A percentile compares a stretch with the other conserved stretches of the same genome.
These are phyloP conservation scores for Tragulus kanchil DNA, from an alignment of 2,113 vertebrate genomes.

Conservation along the genomic window DNA sequence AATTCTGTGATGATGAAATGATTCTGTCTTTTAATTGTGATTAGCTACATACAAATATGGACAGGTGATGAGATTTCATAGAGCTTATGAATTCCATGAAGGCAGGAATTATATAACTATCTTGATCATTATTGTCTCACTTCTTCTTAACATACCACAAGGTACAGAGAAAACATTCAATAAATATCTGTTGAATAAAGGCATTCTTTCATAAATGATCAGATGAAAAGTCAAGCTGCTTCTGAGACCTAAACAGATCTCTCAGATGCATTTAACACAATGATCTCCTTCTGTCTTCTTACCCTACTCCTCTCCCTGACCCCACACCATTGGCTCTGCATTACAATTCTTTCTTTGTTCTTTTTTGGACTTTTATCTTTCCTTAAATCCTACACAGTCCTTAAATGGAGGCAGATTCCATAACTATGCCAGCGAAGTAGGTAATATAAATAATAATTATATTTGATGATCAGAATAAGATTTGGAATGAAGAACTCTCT, in stretches of 20 bases:
- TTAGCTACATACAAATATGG: not conserved
- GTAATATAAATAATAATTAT: not conserved
- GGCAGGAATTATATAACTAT: not conserved
- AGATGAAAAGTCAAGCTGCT: not conserved
- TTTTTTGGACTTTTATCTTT: not conserved
- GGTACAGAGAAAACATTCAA: not conserved
- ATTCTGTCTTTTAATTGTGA: not conserved
- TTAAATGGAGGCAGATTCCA: not conserved
- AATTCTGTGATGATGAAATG: not conserved
- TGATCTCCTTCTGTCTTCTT: not conserved
- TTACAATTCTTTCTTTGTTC: not conserved
- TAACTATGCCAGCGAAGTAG: not conserved
- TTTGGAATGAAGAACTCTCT: not conserved
- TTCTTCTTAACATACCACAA: not conserved
- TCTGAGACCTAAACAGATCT: not conserved
- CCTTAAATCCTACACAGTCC: not conserved
- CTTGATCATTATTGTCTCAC: not conserved
- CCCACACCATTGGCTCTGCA: not conserved
- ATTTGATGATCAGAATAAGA: not conserved
- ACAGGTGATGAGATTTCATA: not conserved
- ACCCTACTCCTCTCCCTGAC: accelerated
- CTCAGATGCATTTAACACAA: not conserved
- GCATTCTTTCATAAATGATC: not conserved
- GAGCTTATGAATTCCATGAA: not conserved
- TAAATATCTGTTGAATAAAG: not conserved